A percentile compares a stretch with the other conserved stretches of the same genome.
These are phyloP conservation scores for Thalassoma bifasciatum DNA, from an alignment of 2,113 vertebrate species.

Conservation along the genomic window DNA sequence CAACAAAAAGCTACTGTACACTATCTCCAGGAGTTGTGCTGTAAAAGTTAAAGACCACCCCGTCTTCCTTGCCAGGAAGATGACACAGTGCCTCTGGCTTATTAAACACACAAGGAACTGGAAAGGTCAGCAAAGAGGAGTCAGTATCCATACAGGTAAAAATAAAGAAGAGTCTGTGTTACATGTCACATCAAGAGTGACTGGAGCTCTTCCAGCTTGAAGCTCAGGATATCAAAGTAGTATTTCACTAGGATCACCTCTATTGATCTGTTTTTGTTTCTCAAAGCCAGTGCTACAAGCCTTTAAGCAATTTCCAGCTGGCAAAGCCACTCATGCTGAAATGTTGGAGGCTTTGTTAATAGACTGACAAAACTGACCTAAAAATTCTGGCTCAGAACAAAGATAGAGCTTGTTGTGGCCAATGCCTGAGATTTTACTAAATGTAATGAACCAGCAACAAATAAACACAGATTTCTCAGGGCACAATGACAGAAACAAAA, in stretches of 20 bases:
- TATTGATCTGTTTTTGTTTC: slow-evolving; percentile 78
- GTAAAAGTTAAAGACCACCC: slow-evolving; percentile 49
- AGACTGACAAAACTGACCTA: slow-evolving; percentile 4
- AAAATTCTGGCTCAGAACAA: slow-evolving; percentile 12
- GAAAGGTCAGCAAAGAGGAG: slow-evolving; percentile 26
- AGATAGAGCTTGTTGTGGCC: slow-evolving; percentile 2
- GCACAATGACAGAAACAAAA: too few species aligned
- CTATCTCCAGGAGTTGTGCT: slow-evolving; percentile 46
- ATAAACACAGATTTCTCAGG: slow-evolving; percentile 10
- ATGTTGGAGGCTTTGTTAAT: slow-evolving; percentile 12
- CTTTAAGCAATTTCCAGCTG: slow-evolving; percentile 60
- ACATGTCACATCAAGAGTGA: slow-evolving; percentile 45
- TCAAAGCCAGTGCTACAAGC: slow-evolving; percentile 52
- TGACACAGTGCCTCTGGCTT: slow-evolving; percentile 14
- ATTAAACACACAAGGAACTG: slow-evolving; percentile 32
- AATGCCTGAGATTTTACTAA: not conserved
- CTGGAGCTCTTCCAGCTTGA: slow-evolving; percentile 52
- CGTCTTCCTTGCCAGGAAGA: slow-evolving; percentile 15
- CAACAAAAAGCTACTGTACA: slow-evolving; percentile 40
- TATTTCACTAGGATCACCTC: slow-evolving; percentile 57
- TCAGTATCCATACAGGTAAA: slow-evolving; percentile 10
- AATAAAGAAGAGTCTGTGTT: slow-evolving; percentile 12
- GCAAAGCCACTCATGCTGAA: slow-evolving; percentile 37
- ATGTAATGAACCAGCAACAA: slow-evolving; percentile 12
- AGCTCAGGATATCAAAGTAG: slow-evolving; percentile 64